phyloP scores from a whole-genome alignment of 1,140 invertebrate genomes.

The Oedothorax gibbosus region DNA sequence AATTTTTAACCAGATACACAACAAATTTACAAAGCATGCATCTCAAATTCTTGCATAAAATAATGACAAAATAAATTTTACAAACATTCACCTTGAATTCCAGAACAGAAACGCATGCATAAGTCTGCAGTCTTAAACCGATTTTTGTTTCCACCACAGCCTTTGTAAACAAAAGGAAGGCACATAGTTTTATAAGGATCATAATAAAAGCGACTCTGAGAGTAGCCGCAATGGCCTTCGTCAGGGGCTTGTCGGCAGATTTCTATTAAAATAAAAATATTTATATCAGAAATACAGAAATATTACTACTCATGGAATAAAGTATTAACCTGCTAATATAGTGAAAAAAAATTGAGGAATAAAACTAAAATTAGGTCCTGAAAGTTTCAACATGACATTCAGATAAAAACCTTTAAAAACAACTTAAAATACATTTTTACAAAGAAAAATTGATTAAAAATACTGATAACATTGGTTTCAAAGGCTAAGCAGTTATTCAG shows the following conservation, averaged over 20 bases:
- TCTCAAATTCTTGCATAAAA: too few species aligned
- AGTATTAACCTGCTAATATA: neutral
- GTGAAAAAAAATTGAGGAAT: neutral
- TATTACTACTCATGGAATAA: neutral
- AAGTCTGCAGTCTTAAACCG: constrained; percentile 81
- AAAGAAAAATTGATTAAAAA: too few species aligned
- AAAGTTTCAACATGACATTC: too few species aligned
- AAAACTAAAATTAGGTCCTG: too few species aligned
- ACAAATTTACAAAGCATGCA: too few species aligned
- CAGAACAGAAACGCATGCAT: constrained; percentile 80
- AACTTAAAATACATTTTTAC: too few species aligned
- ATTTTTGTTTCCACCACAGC: constrained; percentile 89
- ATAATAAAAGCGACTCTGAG: constrained; percentile 76
- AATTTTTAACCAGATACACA: too few species aligned
- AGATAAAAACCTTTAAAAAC: too few species aligned
- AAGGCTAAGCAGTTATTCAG: too few species aligned
- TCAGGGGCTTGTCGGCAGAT: constrained; percentile 77
- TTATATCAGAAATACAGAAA: neutral
- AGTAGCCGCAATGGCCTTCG: constrained; percentile 78
- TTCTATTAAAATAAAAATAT: constrained; percentile 68
- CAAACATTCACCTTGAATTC: constrained; percentile 67
- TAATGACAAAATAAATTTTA: too few species aligned
- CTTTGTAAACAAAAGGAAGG: constrained; percentile 83
- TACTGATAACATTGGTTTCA: too few species aligned
- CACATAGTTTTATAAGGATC: constrained; percentile 82